phyloP scores from a whole-genome alignment of 2,113 vertebrate species.

The Oncorhynchus nerka region DNA sequence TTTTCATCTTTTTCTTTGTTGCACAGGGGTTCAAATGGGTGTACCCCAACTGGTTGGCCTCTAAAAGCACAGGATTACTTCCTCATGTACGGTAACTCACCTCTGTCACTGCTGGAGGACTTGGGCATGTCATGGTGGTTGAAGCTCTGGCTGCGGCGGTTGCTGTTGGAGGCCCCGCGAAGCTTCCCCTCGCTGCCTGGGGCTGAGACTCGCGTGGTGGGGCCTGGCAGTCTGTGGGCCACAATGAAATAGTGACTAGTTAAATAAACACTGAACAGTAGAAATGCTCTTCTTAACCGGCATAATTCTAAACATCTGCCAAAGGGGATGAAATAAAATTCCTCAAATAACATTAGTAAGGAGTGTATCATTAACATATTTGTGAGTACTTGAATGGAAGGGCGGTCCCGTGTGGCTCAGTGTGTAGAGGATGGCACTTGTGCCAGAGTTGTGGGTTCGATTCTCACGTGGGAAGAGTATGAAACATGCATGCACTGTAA shows the following conservation, averaged over 20 bases:
- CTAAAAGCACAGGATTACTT: background rate
- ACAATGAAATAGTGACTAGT: background rate
- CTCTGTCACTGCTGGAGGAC: slow-evolving; percentile 74
- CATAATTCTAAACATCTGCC: too few species aligned
- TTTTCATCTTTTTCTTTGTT: background rate
- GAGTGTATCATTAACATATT: too few species aligned
- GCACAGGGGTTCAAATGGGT: background rate
- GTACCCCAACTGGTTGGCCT: background rate
- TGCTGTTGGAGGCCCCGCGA: slow-evolving; percentile 75
- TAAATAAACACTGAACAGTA: background rate
- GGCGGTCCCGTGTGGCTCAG: too few species aligned
- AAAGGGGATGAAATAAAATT: background rate
- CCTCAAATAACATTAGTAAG: background rate
- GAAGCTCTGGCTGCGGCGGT: slow-evolving; percentile 86
- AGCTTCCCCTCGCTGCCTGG: slow-evolving; percentile 79
- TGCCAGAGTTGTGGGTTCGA: too few species aligned
- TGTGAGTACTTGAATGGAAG: too few species aligned
- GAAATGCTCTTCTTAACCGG: too few species aligned
- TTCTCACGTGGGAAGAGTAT: too few species aligned
- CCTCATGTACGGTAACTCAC: slow-evolving; percentile 56
- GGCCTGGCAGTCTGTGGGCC: slow-evolving; percentile 79
- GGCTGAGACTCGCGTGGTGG: slow-evolving; percentile 72
- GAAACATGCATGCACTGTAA: too few species aligned
- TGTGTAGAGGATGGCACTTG: too few species aligned
- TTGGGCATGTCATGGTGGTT: slow-evolving; percentile 83